These are phyloP conservation scores for Solenopsis invicta DNA, from an alignment of 1,140 invertebrate genomes.

Conservation along the genomic window DNA sequence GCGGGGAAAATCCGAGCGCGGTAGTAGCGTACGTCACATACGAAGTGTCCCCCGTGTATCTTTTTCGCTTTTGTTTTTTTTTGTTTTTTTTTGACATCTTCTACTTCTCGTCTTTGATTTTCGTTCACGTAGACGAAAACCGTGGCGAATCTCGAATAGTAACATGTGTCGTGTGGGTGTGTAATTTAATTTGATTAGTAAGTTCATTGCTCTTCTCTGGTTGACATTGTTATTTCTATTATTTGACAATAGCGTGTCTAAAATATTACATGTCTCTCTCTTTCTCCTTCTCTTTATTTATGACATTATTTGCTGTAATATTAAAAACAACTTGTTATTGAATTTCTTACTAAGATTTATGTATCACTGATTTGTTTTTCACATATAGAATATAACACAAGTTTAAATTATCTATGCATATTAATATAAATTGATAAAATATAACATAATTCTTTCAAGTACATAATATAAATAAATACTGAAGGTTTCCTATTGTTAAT, in stretches of 20 bases:
- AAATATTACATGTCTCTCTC: not conserved
- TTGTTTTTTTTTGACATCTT: not conserved
- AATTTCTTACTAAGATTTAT: not conserved
- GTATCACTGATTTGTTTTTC: not conserved
- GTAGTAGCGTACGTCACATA: not conserved
- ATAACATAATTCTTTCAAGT: not conserved
- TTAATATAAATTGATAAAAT: not conserved
- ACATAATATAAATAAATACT: not conserved
- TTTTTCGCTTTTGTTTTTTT: not conserved
- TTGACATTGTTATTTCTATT: not conserved
- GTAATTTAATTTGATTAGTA: not conserved
- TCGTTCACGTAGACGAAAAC: not conserved
- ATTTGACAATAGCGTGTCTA: not conserved
- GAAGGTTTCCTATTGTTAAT: slow-evolving; percentile 26
- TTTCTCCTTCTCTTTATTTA: not conserved
- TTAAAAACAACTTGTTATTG: not conserved
- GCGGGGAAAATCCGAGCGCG: not conserved
- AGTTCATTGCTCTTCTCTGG: not conserved
- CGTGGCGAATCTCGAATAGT: not conserved
- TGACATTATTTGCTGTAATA: slow-evolving; percentile 1
- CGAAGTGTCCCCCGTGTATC: not conserved
- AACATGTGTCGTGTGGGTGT: too few species aligned
- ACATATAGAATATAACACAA: not conserved
- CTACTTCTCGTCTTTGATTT: not conserved
- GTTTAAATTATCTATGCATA: not conserved